Evolutionary conservation across 2,888 invertebrate species (phyloP).

Genomic region (Eulithis prunata): DNA sequence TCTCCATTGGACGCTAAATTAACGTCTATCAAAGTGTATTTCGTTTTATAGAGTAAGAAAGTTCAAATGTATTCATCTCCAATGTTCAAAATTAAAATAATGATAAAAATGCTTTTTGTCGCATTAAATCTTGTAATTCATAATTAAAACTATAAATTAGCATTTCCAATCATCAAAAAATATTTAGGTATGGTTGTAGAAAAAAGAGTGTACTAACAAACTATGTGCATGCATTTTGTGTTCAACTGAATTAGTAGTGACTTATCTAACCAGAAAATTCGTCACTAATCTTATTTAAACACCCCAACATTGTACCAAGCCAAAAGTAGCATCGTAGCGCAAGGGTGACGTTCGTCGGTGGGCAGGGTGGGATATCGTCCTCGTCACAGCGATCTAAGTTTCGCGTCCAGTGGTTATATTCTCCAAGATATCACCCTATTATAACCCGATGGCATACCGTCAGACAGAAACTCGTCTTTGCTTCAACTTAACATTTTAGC

Average conservation of each 20-base stretch:
- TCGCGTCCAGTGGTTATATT: conserved; percentile 25
- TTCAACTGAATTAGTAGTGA: not conserved
- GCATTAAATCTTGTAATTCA: too few species aligned
- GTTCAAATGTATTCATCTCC: not conserved
- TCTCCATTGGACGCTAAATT: conserved; percentile 19
- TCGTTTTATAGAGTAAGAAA: too few species aligned
- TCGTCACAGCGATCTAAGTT: not conserved
- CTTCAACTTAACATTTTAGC: conserved; percentile 2
- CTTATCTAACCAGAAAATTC: not conserved
- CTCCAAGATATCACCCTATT: conserved; percentile 11
- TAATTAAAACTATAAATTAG: too few species aligned
- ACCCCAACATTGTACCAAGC: not conserved
- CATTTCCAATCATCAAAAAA: too few species aligned
- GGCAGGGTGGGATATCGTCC: not conserved
- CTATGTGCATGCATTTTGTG: too few species aligned
- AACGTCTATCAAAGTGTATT: not conserved
- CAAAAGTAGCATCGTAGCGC: conserved; percentile 1
- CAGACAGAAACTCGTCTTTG: conserved; percentile 6
- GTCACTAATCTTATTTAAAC: not conserved
- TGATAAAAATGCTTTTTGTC: too few species aligned
- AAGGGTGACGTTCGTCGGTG: not conserved
- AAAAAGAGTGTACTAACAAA: too few species aligned
- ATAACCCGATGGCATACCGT: conserved; percentile 6
- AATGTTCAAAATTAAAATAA: not conserved
- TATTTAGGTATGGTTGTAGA: too few species aligned